phyloP scores from a whole-genome alignment of 2,113 vertebrate genomes.

The Melanotaenia duboulayi region DNA sequence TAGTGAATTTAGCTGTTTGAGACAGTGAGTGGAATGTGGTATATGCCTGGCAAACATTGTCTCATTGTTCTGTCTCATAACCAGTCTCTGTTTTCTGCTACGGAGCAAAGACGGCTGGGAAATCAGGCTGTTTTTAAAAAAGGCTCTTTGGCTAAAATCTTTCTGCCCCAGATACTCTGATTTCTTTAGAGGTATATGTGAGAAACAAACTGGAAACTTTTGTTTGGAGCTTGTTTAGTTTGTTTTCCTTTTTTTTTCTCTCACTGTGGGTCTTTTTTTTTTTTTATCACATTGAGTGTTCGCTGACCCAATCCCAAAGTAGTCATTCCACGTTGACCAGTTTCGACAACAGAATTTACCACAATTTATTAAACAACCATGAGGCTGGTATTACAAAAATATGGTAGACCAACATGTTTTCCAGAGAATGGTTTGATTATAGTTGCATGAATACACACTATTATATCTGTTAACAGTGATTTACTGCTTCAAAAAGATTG shows the following conservation, averaged over 20 bases:
- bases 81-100: slow-evolving; percentile 76
- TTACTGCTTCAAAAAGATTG: slow-evolving; percentile 35
- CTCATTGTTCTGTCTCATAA: slow-evolving; percentile 81
- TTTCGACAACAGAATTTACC: slow-evolving; percentile 18
- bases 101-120: slow-evolving; percentile 71
- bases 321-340: background rate
- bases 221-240: background rate
- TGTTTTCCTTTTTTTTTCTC: background rate
- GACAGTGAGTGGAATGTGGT: slow-evolving; percentile 74
- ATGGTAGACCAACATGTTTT: slow-evolving; percentile 48
- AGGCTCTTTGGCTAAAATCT: slow-evolving; percentile 39
- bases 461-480: slow-evolving; percentile 35
- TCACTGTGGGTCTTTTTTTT: slow-evolving; percentile 11
- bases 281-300: slow-evolving; percentile 6
- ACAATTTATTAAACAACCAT: slow-evolving; percentile 33
- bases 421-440: slow-evolving; percentile 28
- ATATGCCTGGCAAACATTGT: slow-evolving; percentile 73
- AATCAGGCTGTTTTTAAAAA: slow-evolving; percentile 61
- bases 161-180: slow-evolving; percentile 66
- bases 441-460: slow-evolving; percentile 18
- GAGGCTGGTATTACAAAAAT: slow-evolving; percentile 13
- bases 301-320: background rate
- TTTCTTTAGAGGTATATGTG: slow-evolving; percentile 39
- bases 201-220: slow-evolving; percentile 6
- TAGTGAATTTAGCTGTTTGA: slow-evolving; percentile 74